Conservation (phyloP, 1,140 invertebrate genomes). For the Lasioglossum baleicum region DNA sequence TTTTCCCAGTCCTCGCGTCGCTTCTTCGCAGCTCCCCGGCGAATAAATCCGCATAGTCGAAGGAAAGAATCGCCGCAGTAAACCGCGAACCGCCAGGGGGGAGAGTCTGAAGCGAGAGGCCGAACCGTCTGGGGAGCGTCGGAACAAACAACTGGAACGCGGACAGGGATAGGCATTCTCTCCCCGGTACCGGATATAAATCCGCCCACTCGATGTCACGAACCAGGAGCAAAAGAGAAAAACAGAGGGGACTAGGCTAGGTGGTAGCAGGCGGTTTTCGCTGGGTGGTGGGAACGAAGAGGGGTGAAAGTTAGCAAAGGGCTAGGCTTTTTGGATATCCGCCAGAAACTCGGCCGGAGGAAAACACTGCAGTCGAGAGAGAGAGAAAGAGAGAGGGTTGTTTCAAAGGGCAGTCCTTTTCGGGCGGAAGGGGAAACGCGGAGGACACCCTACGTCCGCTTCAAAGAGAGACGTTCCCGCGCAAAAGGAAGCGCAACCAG, state of each 20-base stretch:
- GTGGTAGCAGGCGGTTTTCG: not conserved
- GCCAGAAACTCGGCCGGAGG: constrained; percentile 37
- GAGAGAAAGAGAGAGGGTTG: too few species aligned
- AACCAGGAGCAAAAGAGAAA: not conserved
- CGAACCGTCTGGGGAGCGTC: constrained; percentile 27
- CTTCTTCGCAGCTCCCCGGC: not conserved
- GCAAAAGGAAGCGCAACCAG: too few species aligned
- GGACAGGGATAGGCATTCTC: constrained; percentile 23
- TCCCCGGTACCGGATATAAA: constrained; percentile 47
- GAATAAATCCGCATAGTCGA: constrained; percentile 39
- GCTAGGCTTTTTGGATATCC: constrained; percentile 41
- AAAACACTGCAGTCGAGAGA: constrained; percentile 16
- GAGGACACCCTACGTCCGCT: too few species aligned
- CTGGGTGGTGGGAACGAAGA: not conserved
- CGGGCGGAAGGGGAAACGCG: constrained; percentile 19
- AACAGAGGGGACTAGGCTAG: not conserved
- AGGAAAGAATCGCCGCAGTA: constrained; percentile 34
- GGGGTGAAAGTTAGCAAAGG: constrained; percentile 40
- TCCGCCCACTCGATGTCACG: constrained; percentile 47
- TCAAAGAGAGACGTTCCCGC: too few species aligned
- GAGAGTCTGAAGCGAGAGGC: constrained; percentile 3
- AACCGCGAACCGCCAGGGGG: not conserved
- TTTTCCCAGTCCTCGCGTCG: not conserved
- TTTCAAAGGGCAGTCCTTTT: constrained; percentile 45
- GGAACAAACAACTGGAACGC: constrained; percentile 46